Evolutionary conservation across 1,140 invertebrate species (phyloP), one percentile per base, ranked within the genome.

Genomic region (Sarcophaga bullata): DNA sequence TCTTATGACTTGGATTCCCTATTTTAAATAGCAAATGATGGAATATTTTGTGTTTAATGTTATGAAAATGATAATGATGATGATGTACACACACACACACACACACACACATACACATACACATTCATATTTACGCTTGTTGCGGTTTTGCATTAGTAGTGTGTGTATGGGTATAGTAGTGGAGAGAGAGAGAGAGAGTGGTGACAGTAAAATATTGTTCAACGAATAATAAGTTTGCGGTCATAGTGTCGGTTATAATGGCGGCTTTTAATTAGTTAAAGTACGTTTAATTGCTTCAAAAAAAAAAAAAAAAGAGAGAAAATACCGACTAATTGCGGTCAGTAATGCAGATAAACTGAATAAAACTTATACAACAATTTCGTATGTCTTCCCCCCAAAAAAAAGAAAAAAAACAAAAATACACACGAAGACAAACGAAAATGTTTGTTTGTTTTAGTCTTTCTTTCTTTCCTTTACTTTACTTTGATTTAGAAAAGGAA

Each of bases 191-290:
- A 4, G n/a, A 4, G 1, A 37, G 25, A 37, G 62, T 68, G 48
- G 48, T 78, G 49, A 78, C 75, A 78, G 75, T 78, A 78, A 78
- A 78, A 78, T 78, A 78, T 78, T 78, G 75, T 50, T 50, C 48
- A 19, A 68, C 25, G 48, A 78, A 78, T 78, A 78, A 78, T 78
- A 78, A 78, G 75, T 78, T 78, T 78, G 75, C 75, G 75, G 75
- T 78, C 75, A 78, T 13, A 78, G 75, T 78, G 75, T 78, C 75
- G 75, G 75, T 78, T 78, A 78, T 78, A 78, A 78, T 78, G 75
- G 75, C 75, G 75, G 75, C 75, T 78, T 50, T 78, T 78, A 78
- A 78, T 78, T 78, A 78, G 75, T 78, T 78, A 78, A 37, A 78
- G 75, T 78, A 78, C 49, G 17, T 78, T 78, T 78, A 78, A 78